Evolutionary conservation across 2,113 vertebrate genomes (phyloP).

Genomic region (Sceloporus undulatus): DNA sequence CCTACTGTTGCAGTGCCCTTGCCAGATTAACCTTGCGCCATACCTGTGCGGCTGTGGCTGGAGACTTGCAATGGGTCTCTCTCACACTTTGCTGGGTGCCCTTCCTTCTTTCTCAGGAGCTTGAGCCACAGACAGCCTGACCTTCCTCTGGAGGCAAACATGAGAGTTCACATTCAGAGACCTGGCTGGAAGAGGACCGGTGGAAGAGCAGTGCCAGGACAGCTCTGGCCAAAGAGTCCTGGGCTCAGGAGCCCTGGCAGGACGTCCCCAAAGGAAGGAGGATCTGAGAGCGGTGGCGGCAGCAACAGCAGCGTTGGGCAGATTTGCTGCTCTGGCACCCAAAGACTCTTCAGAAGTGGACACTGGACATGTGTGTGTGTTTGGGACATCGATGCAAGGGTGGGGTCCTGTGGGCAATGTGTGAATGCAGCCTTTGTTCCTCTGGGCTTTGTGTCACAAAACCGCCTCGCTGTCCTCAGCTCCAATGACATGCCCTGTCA

Average conservation of each 20-base stretch:
- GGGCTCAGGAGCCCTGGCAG: too few relatives aligned
- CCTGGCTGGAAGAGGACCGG: background rate
- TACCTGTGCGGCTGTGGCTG: too few relatives aligned
- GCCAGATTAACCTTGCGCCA: too few relatives aligned
- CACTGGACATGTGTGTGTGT: background rate
- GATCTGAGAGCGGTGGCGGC: background rate
- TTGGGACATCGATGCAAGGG: too few relatives aligned
- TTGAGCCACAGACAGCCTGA: background rate
- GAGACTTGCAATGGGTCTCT: background rate
- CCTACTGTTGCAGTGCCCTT: too few relatives aligned
- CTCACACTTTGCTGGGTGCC: background rate
- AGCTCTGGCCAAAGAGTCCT: too few relatives aligned
- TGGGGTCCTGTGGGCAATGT: too few relatives aligned
- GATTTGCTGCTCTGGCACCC: too few relatives aligned
- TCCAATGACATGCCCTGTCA: constrained; percentile 36
- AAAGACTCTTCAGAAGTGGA: background rate
- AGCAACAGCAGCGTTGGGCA: background rate
- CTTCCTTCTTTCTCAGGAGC: background rate
- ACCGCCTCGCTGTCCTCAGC: background rate
- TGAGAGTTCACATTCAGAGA: background rate
- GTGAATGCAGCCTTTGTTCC: constrained; percentile 21
- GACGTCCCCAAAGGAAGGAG: background rate
- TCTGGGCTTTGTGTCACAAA: constrained; percentile 48
- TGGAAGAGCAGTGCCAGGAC: background rate
- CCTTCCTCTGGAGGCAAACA: background rate